A percentile compares a stretch with the other conserved stretches of the same genome.
Conservation (phyloP, 2,113 vertebrate genomes). For the Melanostigma gelatinosum region DNA sequence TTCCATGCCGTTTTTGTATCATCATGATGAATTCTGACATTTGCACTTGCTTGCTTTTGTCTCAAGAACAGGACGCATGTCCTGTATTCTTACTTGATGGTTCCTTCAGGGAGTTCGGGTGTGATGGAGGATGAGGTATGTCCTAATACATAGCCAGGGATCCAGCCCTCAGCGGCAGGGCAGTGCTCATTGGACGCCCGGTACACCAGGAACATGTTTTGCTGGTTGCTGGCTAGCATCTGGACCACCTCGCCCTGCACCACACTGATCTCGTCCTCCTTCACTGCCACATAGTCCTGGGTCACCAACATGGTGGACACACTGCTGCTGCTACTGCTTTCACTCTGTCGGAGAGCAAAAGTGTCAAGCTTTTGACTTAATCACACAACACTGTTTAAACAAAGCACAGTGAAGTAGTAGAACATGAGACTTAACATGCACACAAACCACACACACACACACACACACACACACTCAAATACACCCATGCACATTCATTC, state of each 20-base stretch:
- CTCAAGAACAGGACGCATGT: background rate
- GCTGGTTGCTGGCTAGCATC: conserved; percentile 99
- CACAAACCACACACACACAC: conserved; percentile 1
- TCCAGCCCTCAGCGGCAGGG: conserved; percentile 99
- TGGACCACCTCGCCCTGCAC: conserved; percentile 99
- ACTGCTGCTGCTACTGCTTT: conserved; percentile 98
- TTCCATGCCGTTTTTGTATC: background rate
- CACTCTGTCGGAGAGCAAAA: conserved; percentile 87
- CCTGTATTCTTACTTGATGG: conserved; percentile 90
- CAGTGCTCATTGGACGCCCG: conserved; percentile 96
- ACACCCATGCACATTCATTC: background rate
- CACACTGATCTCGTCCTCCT: conserved; percentile 99
- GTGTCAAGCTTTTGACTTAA: background rate
- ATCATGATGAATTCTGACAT: background rate
- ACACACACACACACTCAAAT: background rate
- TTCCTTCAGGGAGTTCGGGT: conserved; percentile 92
- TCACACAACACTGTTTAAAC: background rate
- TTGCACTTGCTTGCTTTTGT: background rate
- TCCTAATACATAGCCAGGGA: conserved; percentile 97
- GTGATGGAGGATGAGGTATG: conserved; percentile 93
- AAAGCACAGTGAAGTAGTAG: background rate
- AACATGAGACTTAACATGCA: background rate
- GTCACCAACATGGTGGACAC: conserved; percentile 99
- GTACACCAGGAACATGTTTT: conserved; percentile 99
- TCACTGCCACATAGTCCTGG: conserved; percentile 98